Percentiles rank a stretch among this genome's conserved stretches.
These are phyloP conservation scores for Tiaroga cobitis DNA, from an alignment of 2,797 vertebrate genomes.

Conservation along the genomic window DNA sequence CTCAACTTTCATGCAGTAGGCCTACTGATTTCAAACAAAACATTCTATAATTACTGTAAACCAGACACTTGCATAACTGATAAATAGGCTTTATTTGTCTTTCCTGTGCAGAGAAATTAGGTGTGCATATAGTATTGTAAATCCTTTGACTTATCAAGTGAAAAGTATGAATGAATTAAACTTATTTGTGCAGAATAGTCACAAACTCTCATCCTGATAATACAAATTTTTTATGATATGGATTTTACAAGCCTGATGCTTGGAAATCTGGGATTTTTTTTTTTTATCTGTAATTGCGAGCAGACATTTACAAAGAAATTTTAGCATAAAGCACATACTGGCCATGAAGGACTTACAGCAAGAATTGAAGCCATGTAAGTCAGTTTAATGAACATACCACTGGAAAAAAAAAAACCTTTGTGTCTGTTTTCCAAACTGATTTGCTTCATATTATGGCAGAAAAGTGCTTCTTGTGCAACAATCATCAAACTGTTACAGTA, in stretches of 20 bases:
- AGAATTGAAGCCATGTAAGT: not conserved
- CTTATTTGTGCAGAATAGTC: not conserved
- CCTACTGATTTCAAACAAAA: not conserved
- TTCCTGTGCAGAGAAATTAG: not conserved
- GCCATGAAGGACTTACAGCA: too few relatives aligned
- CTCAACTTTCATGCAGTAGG: not conserved
- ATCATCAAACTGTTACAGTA: constrained; percentile 29
- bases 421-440: not conserved
- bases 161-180: constrained; percentile 2
- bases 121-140: not conserved
- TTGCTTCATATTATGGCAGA: not conserved
- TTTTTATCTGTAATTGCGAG: not conserved
- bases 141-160: not conserved
- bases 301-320: not conserved
- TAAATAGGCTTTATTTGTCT: constrained; percentile 4
- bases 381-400: not conserved
- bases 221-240: not conserved
- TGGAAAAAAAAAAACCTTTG: not conserved
- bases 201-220: not conserved
- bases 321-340: not conserved
- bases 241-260: not conserved
- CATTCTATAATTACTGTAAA: not conserved
- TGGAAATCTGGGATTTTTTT: not conserved
- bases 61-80: not conserved
- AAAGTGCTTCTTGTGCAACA: constrained; percentile 65